A percentile compares a stretch with the other conserved stretches of the same genome.
Conservation (phyloP, 1,140 invertebrate species). For the Coptotermes formosanus region DNA sequence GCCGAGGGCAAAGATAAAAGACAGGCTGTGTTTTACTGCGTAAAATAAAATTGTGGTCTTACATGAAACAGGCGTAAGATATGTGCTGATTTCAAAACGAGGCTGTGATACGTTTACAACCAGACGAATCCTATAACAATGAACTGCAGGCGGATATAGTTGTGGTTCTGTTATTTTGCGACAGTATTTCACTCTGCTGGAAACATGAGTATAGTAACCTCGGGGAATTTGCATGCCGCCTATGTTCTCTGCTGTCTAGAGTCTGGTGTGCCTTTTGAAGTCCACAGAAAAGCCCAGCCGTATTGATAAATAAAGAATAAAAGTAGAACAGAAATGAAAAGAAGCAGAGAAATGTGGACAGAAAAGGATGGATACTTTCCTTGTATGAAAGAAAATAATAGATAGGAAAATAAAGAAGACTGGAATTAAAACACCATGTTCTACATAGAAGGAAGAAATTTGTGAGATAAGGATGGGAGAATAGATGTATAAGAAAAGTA, state of each 20-base stretch:
- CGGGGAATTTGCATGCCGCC: not conserved
- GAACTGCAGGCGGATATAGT: no score
- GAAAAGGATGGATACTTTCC: not conserved
- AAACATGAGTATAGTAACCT: not conserved
- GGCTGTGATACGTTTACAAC: no score
- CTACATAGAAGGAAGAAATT: not conserved
- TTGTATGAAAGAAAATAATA: conserved; percentile 1
- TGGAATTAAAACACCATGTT: not conserved
- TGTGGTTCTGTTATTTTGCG: no score
- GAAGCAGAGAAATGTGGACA: conserved; percentile 1
- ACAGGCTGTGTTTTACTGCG: no score
- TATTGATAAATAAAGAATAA: not conserved
- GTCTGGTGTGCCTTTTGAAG: not conserved
- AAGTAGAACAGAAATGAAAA: not conserved
- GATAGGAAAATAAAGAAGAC: not conserved
- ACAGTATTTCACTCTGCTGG: not conserved
- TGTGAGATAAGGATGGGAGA: not conserved
- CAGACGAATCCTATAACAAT: no score
- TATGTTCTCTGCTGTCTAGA: not conserved
- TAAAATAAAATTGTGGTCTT: no score
- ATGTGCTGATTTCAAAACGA: no score
- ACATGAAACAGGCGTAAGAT: no score
- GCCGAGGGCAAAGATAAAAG: no score
- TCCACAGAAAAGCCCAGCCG: not conserved
- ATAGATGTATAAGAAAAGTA: not conserved